Evolutionary conservation across 2,888 invertebrate genomes (phyloP).

Genomic region (Drosophila koepferae): DNA sequence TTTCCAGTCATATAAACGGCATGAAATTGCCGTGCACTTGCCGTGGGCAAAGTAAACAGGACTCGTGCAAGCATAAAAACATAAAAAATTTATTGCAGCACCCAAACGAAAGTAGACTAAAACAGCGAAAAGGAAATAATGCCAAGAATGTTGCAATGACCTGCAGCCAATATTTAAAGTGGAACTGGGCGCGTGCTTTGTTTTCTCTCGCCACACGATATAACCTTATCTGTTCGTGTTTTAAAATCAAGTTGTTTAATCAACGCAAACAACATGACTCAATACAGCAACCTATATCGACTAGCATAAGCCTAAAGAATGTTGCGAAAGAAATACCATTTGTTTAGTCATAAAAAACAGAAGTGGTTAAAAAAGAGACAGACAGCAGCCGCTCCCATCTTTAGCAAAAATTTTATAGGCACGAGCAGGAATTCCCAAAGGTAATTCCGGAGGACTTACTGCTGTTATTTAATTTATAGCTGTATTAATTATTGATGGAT

Average conservation of each 20-base stretch:
- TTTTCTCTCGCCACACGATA: background rate
- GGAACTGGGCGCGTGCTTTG: slow-evolving; percentile 2
- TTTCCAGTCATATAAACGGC: slow-evolving; percentile 66
- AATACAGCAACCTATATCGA: background rate
- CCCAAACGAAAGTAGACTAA: slow-evolving; percentile 19
- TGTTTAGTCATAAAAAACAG: background rate
- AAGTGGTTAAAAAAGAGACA: background rate
- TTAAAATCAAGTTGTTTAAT: slow-evolving; percentile 6
- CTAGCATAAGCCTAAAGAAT: background rate
- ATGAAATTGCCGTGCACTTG: slow-evolving; percentile 60
- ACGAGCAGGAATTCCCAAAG: slow-evolving; percentile 10
- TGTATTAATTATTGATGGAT: slow-evolving; percentile 50
- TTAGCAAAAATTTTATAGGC: background rate
- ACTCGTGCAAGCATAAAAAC: slow-evolving; percentile 57
- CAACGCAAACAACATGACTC: slow-evolving; percentile 7
- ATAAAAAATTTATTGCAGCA: slow-evolving; percentile 68
- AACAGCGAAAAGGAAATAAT: slow-evolving; percentile 11
- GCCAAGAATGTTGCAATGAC: slow-evolving; percentile 44
- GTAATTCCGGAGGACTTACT: slow-evolving; percentile 3
- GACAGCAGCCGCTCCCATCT: background rate
- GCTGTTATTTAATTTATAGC: slow-evolving; percentile 25
- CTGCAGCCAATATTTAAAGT: slow-evolving; percentile 27
- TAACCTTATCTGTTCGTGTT: background rate
- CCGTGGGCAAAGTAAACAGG: slow-evolving; percentile 50
- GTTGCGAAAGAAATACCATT: background rate